Conservation (phyloP, 2,888 invertebrate genomes). For the Spisula subtruncata region DNA sequence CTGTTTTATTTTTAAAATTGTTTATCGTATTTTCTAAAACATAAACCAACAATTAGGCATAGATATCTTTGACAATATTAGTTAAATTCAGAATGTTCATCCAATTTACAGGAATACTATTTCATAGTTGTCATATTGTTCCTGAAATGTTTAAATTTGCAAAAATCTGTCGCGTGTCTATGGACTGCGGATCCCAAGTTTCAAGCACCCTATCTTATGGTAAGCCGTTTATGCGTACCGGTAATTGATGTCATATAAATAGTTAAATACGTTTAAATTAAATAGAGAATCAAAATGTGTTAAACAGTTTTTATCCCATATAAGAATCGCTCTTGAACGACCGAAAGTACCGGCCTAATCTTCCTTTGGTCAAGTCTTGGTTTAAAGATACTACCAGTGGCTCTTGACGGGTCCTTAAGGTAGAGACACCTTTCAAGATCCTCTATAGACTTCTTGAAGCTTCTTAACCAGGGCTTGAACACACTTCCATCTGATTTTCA, state of each 20-base stretch:
- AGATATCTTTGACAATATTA: not conserved
- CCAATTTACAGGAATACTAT: too few species aligned
- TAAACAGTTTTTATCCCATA: not conserved
- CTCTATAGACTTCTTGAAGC: conserved; percentile 14
- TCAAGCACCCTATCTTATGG: not conserved
- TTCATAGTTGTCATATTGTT: too few species aligned
- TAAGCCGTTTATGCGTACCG: not conserved
- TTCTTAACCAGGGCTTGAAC: conserved; percentile 25
- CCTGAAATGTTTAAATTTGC: too few species aligned
- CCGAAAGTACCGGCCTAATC: conserved; percentile 19
- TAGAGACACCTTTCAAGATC: conserved; percentile 18
- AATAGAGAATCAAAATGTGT: conserved; percentile 7
- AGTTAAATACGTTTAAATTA: conserved; percentile 4
- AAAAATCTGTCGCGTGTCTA: not conserved
- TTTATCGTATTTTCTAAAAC: not conserved
- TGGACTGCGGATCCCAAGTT: not conserved
- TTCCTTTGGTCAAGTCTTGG: conserved; percentile 17
- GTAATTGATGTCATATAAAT: not conserved
- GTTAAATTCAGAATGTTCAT: not conserved
- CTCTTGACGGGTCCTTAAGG: conserved; percentile 12
- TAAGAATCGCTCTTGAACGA: conserved; percentile 30
- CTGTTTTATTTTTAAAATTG: too few species aligned
- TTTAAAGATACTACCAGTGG: not conserved
- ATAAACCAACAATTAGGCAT: not conserved
- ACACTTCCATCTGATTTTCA: conserved; percentile 16